Conservation (phyloP, 2,797 vertebrate species). For the Artibeus jamaicensis region DNA sequence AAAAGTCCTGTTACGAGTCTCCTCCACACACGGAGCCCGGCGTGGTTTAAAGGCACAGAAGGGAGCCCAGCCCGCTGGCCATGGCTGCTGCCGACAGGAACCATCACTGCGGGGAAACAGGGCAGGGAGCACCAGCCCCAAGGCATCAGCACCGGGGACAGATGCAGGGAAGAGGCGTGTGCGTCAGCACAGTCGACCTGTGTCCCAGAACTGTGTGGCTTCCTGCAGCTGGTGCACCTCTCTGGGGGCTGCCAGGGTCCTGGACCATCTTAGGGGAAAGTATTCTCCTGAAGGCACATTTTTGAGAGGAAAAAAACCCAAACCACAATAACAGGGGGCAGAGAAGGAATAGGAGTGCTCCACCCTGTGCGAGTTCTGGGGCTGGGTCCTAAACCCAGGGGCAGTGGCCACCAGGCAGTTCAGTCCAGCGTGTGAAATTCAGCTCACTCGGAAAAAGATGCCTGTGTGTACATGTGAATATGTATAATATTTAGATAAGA, state of each 20-base stretch:
- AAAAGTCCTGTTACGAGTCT: background rate
- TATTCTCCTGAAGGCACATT: background rate
- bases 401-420: background rate
- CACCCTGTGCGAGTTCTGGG: background rate
- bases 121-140: background rate
- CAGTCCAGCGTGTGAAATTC: background rate
- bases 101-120: slow-evolving; percentile 54
- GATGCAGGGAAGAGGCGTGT: slow-evolving; percentile 2
- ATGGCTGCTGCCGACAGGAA: slow-evolving; percentile 64
- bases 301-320: background rate
- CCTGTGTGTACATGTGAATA: background rate
- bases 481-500: background rate
- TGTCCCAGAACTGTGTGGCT: slow-evolving; percentile 11
- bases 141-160: slow-evolving; percentile 50
- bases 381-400: background rate
- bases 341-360: background rate
- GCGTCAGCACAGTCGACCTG: slow-evolving; percentile 57
- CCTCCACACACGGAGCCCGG: background rate
- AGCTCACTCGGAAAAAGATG: background rate
- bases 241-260: background rate
- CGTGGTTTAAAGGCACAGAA: too few species aligned
- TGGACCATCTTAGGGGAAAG: background rate
- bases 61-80: background rate
- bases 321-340: background rate
- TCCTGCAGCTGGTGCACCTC: slow-evolving; percentile 40